A percentile compares a stretch with the other conserved stretches of the same genome.
These are phyloP conservation scores for Unio delphinus DNA, from an alignment of 2,888 invertebrate genomes.

Conservation along the genomic window DNA sequence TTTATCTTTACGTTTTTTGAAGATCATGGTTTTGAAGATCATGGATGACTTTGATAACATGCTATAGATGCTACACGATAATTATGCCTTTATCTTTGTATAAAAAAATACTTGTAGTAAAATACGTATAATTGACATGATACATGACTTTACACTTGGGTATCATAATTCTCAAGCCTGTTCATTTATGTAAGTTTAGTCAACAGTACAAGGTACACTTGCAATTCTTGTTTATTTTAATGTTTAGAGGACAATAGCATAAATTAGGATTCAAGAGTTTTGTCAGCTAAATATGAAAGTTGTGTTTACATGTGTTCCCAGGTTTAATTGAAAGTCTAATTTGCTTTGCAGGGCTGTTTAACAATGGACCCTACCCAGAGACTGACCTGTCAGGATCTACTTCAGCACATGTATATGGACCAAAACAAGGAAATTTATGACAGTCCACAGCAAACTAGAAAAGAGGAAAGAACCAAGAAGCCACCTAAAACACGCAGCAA, in stretches of 20 bases:
- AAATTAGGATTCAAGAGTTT: background rate
- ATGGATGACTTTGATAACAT: no score
- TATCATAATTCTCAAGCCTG: background rate
- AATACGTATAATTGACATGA: background rate
- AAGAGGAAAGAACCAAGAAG: conserved; percentile 27
- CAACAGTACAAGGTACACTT: no score
- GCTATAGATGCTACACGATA: no score
- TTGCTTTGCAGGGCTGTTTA: conserved; percentile 84
- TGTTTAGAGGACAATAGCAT: no score
- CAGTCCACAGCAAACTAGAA: conserved; percentile 19
- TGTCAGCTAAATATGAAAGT: background rate
- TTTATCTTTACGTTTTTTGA: no score
- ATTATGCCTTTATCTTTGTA: background rate
- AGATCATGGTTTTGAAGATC: no score
- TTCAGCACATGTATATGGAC: conserved; percentile 92
- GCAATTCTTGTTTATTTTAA: no score
- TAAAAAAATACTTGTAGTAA: background rate
- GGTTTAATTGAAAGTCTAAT: background rate
- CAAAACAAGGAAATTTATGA: conserved; percentile 49
- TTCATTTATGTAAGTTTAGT: no score
- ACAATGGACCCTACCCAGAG: conserved; percentile 94
- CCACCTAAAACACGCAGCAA: conserved; percentile 39
- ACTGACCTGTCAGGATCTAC: conserved; percentile 92
- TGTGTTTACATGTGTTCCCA: background rate
- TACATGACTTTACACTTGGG: background rate